Conservation (phyloP, 2,888 invertebrate genomes). For the Lasioglossum morio region DNA sequence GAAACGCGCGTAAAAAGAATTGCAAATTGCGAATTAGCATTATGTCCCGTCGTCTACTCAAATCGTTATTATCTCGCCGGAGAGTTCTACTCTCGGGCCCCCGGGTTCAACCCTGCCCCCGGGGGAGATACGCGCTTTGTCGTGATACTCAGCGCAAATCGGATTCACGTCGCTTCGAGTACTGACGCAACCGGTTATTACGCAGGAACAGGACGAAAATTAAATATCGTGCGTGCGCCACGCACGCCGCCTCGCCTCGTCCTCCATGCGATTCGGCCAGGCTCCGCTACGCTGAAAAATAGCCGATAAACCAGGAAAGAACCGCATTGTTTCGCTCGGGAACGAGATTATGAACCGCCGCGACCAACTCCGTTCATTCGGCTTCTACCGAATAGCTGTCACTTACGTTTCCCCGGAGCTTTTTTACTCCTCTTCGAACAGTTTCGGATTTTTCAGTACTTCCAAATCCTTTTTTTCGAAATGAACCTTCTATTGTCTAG, state of each 20-base stretch:
- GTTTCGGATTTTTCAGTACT: not conserved
- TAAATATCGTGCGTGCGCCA: slow-evolving; percentile 67
- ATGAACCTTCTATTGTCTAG: too few relatives aligned
- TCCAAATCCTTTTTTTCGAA: too few relatives aligned
- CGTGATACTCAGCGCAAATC: slow-evolving; percentile 71
- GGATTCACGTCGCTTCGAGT: slow-evolving; percentile 72
- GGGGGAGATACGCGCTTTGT: slow-evolving; percentile 67
- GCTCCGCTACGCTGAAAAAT: slow-evolving; percentile 56
- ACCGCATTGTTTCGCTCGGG: slow-evolving; percentile 55
- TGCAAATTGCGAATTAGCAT: slow-evolving; percentile 82
- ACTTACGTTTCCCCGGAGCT: not conserved
- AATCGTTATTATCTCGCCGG: slow-evolving; percentile 78
- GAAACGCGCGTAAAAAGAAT: slow-evolving; percentile 77
- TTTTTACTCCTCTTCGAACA: not conserved
- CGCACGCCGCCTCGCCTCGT: slow-evolving; percentile 42
- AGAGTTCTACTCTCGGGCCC: slow-evolving; percentile 61
- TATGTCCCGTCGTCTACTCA: slow-evolving; percentile 77
- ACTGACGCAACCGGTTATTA: slow-evolving; percentile 71
- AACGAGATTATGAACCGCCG: not conserved
- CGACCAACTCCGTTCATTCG: not conserved
- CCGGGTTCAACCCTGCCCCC: slow-evolving; percentile 49
- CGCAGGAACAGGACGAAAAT: slow-evolving; percentile 68
- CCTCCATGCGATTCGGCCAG: slow-evolving; percentile 1
- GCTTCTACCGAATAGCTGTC: not conserved
- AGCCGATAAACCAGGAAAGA: slow-evolving; percentile 65